Percentiles rank a stretch among this genome's conserved stretches.
Conservation (phyloP, 2,113 vertebrate species). For the Vulpes ferrilata region DNA sequence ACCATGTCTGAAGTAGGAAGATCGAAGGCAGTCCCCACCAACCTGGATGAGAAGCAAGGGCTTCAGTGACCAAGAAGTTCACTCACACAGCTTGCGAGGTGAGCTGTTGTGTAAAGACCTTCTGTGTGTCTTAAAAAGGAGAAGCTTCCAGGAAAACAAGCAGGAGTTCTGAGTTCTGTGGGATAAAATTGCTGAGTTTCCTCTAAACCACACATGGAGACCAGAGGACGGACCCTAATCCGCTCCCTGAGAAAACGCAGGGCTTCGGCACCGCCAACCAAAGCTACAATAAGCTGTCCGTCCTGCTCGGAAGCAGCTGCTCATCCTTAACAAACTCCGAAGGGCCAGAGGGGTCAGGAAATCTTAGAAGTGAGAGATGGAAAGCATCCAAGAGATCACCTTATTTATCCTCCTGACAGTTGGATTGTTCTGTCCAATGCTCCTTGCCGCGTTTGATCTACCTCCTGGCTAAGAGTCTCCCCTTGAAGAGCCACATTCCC, state of each 20-base stretch:
- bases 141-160: not conserved
- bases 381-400: constrained; percentile 52
- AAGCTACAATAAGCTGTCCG: not conserved
- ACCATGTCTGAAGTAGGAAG: not conserved
- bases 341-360: constrained; percentile 36
- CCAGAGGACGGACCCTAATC: not conserved
- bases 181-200: not conserved
- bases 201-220: constrained; percentile 25
- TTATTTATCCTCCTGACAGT: constrained; percentile 64
- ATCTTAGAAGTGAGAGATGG: constrained; percentile 53
- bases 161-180: not conserved
- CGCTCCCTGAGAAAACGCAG: not conserved
- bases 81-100: not conserved
- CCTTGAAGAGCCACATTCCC: not conserved
- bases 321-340: constrained; percentile 17
- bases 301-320: constrained; percentile 22
- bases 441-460: constrained; percentile 38
- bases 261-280: not conserved
- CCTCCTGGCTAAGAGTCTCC: not conserved
- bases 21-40: not conserved
- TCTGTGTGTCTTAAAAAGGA: not conserved
- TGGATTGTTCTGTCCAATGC: not conserved
- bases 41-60: not conserved
- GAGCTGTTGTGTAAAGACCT: not conserved
- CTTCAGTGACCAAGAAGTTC: not conserved